Evolutionary conservation across 2,888 invertebrate genomes (phyloP).

Genomic region (Xestia ashworthii): DNA sequence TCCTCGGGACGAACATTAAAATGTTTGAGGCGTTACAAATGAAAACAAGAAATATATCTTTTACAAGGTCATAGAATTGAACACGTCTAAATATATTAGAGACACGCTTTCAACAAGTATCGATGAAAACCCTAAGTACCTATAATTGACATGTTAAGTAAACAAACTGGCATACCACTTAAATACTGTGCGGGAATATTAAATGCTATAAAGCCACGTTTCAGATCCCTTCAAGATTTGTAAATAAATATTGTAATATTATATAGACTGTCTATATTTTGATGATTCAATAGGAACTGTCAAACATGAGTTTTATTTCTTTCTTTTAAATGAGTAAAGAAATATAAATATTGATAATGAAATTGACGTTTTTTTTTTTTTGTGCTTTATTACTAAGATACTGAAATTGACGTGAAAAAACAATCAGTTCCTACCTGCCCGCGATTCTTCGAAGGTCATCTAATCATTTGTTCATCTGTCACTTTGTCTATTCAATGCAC

Average conservation of each 20-base stretch:
- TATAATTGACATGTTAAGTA: neutral
- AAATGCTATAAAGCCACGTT: constrained; percentile 10
- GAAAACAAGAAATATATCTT: neutral
- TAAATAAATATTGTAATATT: constrained; percentile 54
- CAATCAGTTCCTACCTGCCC: too few relatives aligned
- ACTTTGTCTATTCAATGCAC: too few relatives aligned
- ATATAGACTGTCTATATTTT: constrained; percentile 25
- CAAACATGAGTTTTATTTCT: neutral
- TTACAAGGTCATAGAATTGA: neutral
- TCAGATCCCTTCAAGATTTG: constrained; percentile 1
- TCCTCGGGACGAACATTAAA: too few relatives aligned
- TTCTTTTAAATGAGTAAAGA: too few relatives aligned
- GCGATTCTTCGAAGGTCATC: too few relatives aligned
- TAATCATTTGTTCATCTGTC: too few relatives aligned
- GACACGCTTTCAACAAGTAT: neutral
- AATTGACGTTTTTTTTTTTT: too few relatives aligned
- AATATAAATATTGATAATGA: too few relatives aligned
- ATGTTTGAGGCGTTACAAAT: neutral
- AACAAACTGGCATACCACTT: neutral
- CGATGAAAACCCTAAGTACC: neutral
- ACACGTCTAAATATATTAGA: neutral
- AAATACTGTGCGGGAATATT: constrained; percentile 11
- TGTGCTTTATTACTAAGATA: too few relatives aligned
- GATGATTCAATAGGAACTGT: constrained; percentile 14
- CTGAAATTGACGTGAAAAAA: too few relatives aligned